These are phyloP conservation scores for Benthosema pterotum DNA, from an alignment of 2,797 vertebrate genomes.

Conservation along the genomic window DNA sequence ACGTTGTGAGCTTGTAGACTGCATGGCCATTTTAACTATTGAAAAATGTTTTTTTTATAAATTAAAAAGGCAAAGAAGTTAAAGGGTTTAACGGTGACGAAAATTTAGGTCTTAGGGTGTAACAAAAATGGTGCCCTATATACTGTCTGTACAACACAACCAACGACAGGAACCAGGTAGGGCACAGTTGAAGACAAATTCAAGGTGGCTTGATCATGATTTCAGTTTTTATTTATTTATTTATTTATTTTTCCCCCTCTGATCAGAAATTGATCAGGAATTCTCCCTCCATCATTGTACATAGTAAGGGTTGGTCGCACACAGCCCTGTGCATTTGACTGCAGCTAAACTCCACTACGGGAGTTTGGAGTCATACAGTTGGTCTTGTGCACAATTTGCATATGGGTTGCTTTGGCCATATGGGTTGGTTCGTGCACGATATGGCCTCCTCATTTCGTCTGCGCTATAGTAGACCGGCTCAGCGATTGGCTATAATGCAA, in stretches of 20 bases:
- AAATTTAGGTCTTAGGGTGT: too few relatives aligned
- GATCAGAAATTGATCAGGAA: background rate
- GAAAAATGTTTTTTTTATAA: too few relatives aligned
- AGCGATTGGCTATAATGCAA: conserved; percentile 28
- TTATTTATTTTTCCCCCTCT: conserved; percentile 6
- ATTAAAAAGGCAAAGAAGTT: too few relatives aligned
- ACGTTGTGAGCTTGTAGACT: too few relatives aligned
- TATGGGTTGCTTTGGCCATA: conserved; percentile 6
- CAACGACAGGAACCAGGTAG: background rate
- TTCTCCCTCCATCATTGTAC: conserved; percentile 13
- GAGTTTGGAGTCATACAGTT: background rate
- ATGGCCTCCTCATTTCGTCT: conserved; percentile 10
- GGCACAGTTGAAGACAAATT: background rate
- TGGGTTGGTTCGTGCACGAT: background rate
- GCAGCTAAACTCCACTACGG: too few relatives aligned
- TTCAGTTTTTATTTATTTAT: conserved; percentile 12
- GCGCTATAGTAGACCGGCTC: too few relatives aligned
- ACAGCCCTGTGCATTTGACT: too few relatives aligned
- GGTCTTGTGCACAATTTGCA: background rate
- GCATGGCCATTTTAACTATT: too few relatives aligned
- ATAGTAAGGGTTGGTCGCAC: conserved; percentile 34
- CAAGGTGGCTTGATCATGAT: background rate
- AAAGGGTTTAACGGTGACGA: too few relatives aligned
- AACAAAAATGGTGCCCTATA: too few relatives aligned
- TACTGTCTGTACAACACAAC: background rate